Evolutionary conservation across 2,797 vertebrate species (phyloP), one percentile per base, ranked within the genome.

Genomic region (Triplophysa bombifrons): DNA sequence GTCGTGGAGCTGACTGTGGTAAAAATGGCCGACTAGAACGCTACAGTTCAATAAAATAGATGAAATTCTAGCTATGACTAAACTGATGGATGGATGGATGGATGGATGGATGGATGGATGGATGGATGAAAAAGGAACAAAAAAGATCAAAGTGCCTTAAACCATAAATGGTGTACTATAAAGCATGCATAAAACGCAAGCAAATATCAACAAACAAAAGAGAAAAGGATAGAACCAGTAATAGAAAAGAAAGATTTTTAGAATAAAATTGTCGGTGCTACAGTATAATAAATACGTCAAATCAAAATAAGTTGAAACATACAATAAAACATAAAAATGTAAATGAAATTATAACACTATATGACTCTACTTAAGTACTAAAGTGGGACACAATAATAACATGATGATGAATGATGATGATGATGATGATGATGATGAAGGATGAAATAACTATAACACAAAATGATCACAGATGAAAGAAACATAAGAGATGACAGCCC

Each of bases 321-420:
- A 81, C 50, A 76, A 81, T 46, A 69, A 64, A 66, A 61, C 19
- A 50, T 74, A 79, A 38, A 82, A 80, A 78, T 86, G 74, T 44
- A 25, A 81, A 84, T 19, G 25, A 51, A 69, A 63, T n/a, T 69
- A 76, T 17, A 0, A 10, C 53, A 30, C 30, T 71, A 77, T 51
- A 65, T 14, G 34, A 78, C 38, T 44, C 48, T 5, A 48, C 1
- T 2, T 48, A 48, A 48, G 13, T 14, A 38, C 17, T 73, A 46
- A 38, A 75, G 20, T n/a, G 20, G 67, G 30, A 56, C 14, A 73
- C 22, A 69, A 61, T 10, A 38, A 72, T 30, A 25, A 78, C 5
- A 70, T 20, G 14, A 30, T 65, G 44, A 34, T 1, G 1, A 2
- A 50, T 68, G 65, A 65, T 55, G 30, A 38, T 51, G 22, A 27